Base-by-base conservation (phyloP, 2,797 vertebrate species). In the Pangasius mekongensis region DNA sequence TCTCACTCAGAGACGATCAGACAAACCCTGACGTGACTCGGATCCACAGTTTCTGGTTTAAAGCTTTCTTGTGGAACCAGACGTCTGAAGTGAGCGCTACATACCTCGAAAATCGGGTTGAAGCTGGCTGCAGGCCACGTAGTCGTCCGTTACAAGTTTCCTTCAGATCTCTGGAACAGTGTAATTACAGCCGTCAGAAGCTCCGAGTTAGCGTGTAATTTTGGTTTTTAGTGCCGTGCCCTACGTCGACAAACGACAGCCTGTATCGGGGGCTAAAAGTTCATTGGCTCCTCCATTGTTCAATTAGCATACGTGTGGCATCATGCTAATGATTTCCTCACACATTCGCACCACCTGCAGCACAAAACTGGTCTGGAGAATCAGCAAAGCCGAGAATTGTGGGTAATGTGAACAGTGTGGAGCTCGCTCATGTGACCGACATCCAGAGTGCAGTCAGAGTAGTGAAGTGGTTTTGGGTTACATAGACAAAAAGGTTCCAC, bases 161-260 rank as follows among this genome's bases (percentile, higher is more conserved):
- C 76, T 93, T 95, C 91, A 94, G 94, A 95, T 95, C 93, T 95
- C 93, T 89, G 85, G 87, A 92, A 94, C 88, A 56, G 92, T 95
- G 84, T 95, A 96, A 96, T 96, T 96, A 95, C 92, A 91, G 92
- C 93, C 93, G 92, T 94, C 95, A 94, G 93, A 94, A 93, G 94
- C 90, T 90, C 90, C 90, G 88, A 82, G 93, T 91, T 94, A 93
- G 94, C 87, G 91, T 96, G 92, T 95, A 95, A 96, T 96, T 96
- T 95, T 93, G 93, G 93, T 94, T 95, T 95, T 88, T 91, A 94
- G 92, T 67, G 88, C 93, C 83, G 85, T 92, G 89, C 91, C 54
- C 91, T 90, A 94, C 94, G 92, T 94, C 85, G 90, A 95, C 93
- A 94, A 93, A 94, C 93, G 91, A 91, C 89, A 93, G 90, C 93